Conservation (phyloP, 2,888 invertebrate species). For the Scrobipalpa costella region DNA sequence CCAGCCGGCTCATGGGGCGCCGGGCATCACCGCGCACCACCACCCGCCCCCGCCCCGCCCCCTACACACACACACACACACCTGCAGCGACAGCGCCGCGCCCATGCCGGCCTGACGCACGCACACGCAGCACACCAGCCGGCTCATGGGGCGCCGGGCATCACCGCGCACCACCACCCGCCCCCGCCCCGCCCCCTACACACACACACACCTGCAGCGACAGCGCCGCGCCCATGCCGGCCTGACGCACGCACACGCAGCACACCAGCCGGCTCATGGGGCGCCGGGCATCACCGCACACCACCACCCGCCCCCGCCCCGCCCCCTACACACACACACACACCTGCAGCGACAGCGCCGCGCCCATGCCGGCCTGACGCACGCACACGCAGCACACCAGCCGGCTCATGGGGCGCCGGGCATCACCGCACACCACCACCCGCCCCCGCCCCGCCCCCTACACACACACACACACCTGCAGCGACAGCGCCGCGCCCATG, state of each 20-base stretch:
- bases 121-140: conserved; percentile 71
- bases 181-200: conserved; percentile 42
- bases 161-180: too few relatives aligned
- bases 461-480: conserved; percentile 23
- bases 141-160: conserved; percentile 57
- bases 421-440: conserved; percentile 46
- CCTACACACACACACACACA: background rate
- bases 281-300: too few relatives aligned
- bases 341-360: conserved; percentile 66
- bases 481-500: background rate
- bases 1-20: conserved; percentile 63
- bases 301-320: conserved; percentile 61
- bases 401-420: conserved; percentile 72
- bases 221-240: background rate
- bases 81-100: conserved; percentile 70
- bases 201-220: background rate
- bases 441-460: conserved; percentile 48
- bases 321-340: conserved; percentile 58
- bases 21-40: too few relatives aligned
- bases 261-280: conserved; percentile 54
- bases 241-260: conserved; percentile 23
- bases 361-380: conserved; percentile 69
- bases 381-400: conserved; percentile 69
- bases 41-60: conserved; percentile 59
- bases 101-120: conserved; percentile 68